These are phyloP conservation scores for Drosophila simulans DNA, from an alignment of 1,140 invertebrate species.

Conservation along the genomic window DNA sequence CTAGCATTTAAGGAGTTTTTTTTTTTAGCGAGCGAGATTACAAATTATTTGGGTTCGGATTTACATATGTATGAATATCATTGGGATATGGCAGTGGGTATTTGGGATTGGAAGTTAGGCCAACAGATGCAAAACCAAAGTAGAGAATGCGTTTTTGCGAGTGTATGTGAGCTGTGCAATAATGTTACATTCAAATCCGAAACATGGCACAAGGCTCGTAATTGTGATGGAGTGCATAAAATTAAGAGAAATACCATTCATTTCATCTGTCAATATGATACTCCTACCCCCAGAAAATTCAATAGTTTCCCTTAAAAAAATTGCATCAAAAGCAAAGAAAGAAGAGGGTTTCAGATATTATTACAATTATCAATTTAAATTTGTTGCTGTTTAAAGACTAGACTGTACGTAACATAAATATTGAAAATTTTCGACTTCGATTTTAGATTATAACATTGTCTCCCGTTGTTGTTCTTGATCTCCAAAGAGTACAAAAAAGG, in stretches of 20 bases:
- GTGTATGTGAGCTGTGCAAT: neutral
- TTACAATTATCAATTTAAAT: neutral
- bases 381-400: too few species aligned
- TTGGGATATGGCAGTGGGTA: neutral
- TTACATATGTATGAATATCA: neutral
- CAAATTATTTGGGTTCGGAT: slow-evolving; percentile 24
- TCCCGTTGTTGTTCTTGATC: slow-evolving; percentile 16
- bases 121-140: slow-evolving; percentile 1
- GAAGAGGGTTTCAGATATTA: neutral
- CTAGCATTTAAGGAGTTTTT: slow-evolving; percentile 51
- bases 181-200: slow-evolving; percentile 2
- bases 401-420: too few species aligned
- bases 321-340: neutral
- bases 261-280: neutral
- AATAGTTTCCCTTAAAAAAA: neutral
- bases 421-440: too few species aligned
- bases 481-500: slow-evolving; percentile 8
- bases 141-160: neutral
- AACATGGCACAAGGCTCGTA: neutral
- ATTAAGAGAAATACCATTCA: neutral
- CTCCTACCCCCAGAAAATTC: neutral
- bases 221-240: neutral
- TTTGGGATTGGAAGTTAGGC: neutral
- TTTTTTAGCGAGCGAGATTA: slow-evolving; percentile 35
- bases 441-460: neutral